Evolutionary conservation across 2,797 vertebrate genomes (phyloP), one percentile per base, ranked within the genome.

Genomic region (Holocentrus rufus): DNA sequence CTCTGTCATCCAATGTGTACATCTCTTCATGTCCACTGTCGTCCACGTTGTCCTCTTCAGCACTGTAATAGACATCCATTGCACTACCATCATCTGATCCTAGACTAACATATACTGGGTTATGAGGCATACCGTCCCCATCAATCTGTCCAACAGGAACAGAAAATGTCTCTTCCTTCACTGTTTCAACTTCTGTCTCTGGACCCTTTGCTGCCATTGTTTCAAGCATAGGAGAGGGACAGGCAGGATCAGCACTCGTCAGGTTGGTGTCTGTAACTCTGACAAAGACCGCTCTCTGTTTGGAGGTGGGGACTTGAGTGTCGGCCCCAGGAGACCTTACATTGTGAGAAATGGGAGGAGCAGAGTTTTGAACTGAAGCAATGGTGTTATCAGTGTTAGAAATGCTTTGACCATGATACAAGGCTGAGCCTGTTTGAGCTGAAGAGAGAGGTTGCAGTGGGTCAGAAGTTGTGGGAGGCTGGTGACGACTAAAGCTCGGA

Each of bases 1-100:
- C 65, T 46, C 66, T 58, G 3, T 74, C 53, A 2, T 74, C 69
- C 23, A 56, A 1, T 0, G 44, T 59, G 69, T 63, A 63, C 44
- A 36, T 46, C 27, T 81, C 81, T 4, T 85, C 87, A 1, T 59
- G 72, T 15, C 5, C 60, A 3, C 76, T 81, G 5, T 73, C 80
- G 4, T 76, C 82, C 2, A 1, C 0, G 8, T 82, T 80, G 72
- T 90, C 87, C 72, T 92, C 91, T 11, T 85, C 87, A 0, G 91
- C 90, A 9, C 91, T 91, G 87, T 73, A 92, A 74, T 85, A 92
- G 18, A 90, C 18, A n/a, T 93, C 92, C 44, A 58, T 0, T 11
- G 23, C 4, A n/a, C 82, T 88, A 50, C 90, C 62, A 1, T 86
- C 91, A 5, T 92, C 90, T 3, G 91, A 92, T 14, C 89, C 89